Percentiles rank a stretch among this genome's conserved stretches.
Evolutionary conservation across 2,797 vertebrate genomes (phyloP).

Genomic region (Muscicapa comitata): DNA sequence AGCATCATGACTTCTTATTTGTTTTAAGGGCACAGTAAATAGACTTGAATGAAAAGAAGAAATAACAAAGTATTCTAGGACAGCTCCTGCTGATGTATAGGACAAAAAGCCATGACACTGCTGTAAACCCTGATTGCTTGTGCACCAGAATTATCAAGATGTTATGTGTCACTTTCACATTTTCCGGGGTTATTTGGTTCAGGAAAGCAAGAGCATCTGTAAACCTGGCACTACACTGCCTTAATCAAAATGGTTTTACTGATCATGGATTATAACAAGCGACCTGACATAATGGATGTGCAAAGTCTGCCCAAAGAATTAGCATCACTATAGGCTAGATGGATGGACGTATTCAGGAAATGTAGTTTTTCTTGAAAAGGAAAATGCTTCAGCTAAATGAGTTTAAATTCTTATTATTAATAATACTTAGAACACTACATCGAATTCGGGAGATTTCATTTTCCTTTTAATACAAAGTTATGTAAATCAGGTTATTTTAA

Average conservation of each 20-base stretch:
- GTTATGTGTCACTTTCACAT: background rate
- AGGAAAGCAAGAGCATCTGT: slow-evolving; percentile 30
- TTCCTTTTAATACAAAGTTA: slow-evolving; percentile 11
- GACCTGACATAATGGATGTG: slow-evolving; percentile 31
- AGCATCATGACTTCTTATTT: background rate
- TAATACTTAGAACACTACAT: background rate
- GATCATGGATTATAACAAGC: slow-evolving; percentile 34
- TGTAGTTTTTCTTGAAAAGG: slow-evolving; percentile 6
- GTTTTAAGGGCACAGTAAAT: background rate
- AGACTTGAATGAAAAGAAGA: background rate
- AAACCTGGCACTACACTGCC: background rate
- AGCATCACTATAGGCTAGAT: slow-evolving; percentile 15
- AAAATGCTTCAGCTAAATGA: slow-evolving; percentile 37
- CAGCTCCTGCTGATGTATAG: background rate
- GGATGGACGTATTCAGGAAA: slow-evolving; percentile 28
- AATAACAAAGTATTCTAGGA: background rate
- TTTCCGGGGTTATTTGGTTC: slow-evolving; percentile 31
- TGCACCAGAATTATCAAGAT: slow-evolving; percentile 19
- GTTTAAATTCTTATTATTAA: slow-evolving; percentile 26
- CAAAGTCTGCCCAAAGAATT: slow-evolving; percentile 50
- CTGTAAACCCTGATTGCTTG: background rate
- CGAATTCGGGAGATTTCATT: slow-evolving; percentile 1
- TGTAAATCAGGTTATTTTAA: background rate
- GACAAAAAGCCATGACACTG: slow-evolving; percentile 18
- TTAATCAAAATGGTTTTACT: slow-evolving; percentile 59